phyloP scores from a whole-genome alignment of 30 jellyfish, hydroid and myxozoan species.

The Rhopilema esculentum region DNA sequence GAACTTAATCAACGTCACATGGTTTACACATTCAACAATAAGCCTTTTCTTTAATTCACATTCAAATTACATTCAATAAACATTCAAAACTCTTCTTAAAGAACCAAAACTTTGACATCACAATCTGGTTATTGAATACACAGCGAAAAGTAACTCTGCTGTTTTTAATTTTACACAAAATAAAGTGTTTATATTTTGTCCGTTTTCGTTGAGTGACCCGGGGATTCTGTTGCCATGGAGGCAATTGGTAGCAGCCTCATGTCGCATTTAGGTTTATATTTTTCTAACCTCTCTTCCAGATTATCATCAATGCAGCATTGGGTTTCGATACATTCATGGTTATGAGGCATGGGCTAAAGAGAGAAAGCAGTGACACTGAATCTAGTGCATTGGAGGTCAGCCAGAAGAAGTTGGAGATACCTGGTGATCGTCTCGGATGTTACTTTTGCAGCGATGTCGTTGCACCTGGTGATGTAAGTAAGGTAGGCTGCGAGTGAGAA shows the following conservation, averaged over 20 bases:
- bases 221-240: neutral
- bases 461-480: conserved; percentile 98
- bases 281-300: conserved; percentile 45
- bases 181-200: too few species aligned
- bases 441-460: conserved; percentile 96
- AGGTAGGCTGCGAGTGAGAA: conserved; percentile 74
- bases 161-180: too few species aligned
- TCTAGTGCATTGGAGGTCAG: conserved; percentile 41
- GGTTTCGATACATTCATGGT: conserved; percentile 97
- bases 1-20: too few species aligned
- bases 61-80: too few species aligned
- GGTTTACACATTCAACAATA: too few species aligned
- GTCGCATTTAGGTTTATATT: neutral
- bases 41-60: too few species aligned
- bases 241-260: neutral
- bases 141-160: too few species aligned
- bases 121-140: too few species aligned
- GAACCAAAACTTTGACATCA: too few species aligned
- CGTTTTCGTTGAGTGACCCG: too few species aligned
- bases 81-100: too few species aligned
- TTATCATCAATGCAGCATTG: conserved; percentile 93
- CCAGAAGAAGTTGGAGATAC: conserved; percentile 55
- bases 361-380: conserved; percentile 13
- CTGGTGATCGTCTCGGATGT: conserved; percentile 91
- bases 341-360: conserved; percentile 88